phyloP scores from a whole-genome alignment of 2,888 invertebrate species.

The Tetragnatha montana region DNA sequence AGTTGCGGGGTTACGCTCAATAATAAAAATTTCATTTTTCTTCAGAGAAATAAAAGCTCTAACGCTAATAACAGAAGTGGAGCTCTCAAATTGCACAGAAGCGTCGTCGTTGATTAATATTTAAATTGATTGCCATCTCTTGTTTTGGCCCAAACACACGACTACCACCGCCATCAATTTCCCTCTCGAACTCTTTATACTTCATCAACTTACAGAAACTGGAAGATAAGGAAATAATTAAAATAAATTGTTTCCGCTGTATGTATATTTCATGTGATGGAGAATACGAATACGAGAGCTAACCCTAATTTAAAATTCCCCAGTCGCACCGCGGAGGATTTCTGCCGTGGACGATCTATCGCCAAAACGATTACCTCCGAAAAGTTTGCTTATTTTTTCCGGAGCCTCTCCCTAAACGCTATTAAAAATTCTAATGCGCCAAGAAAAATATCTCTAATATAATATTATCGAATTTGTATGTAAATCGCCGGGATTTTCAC shows the following conservation, averaged over 20 bases:
- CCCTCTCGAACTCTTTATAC: neutral
- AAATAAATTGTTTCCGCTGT: slow-evolving; percentile 35
- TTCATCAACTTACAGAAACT: slow-evolving; percentile 16
- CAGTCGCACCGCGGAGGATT: neutral
- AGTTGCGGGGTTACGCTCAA: too few species aligned
- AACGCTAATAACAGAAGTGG: neutral
- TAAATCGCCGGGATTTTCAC: slow-evolving; percentile 53
- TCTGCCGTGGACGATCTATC: slow-evolving; percentile 32
- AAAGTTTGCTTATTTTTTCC: slow-evolving; percentile 14
- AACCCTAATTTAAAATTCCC: slow-evolving; percentile 33
- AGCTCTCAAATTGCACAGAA: neutral
- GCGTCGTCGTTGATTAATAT: neutral
- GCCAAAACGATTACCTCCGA: slow-evolving; percentile 38
- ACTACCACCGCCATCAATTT: neutral
- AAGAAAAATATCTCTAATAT: slow-evolving; percentile 67
- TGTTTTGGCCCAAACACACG: neutral
- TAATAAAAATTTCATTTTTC: neutral
- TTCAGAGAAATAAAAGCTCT: neutral
- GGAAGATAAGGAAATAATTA: slow-evolving; percentile 28
- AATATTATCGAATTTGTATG: slow-evolving; percentile 70
- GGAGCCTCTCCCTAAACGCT: slow-evolving; percentile 40
- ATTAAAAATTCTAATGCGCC: slow-evolving; percentile 66
- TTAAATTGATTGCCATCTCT: neutral
- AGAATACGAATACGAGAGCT: slow-evolving; percentile 29
- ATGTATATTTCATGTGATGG: slow-evolving; percentile 5